A percentile compares a stretch with the other conserved stretches of the same genome.
These are phyloP conservation scores for Nipponia nippon DNA, from an alignment of 2,113 vertebrate genomes.

Conservation along the genomic window DNA sequence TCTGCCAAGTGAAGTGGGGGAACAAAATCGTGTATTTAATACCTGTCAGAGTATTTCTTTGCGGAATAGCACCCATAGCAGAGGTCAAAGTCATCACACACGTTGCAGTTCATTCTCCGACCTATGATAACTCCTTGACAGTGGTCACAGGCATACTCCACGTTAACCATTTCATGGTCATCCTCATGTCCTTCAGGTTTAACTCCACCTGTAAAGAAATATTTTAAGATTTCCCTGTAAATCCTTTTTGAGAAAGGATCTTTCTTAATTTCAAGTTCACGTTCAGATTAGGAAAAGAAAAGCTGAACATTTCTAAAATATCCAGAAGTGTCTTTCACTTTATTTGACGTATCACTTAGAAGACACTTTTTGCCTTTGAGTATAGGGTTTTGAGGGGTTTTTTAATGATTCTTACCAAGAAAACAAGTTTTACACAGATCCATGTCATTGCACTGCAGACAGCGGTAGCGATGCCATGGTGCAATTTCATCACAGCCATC, in stretches of 20 bases:
- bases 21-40: neutral
- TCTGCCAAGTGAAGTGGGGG: neutral
- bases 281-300: neutral
- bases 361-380: neutral
- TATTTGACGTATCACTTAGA: neutral
- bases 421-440: slow-evolving; percentile 98
- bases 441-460: slow-evolving; percentile 96
- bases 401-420: slow-evolving; percentile 77
- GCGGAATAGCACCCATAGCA: slow-evolving; percentile 95
- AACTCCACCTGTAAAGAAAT: slow-evolving; percentile 82
- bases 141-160: slow-evolving; percentile 95
- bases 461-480: slow-evolving; percentile 95
- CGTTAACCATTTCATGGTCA: slow-evolving; percentile 97
- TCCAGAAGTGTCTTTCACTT: neutral
- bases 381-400: neutral
- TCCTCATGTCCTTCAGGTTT: slow-evolving; percentile 96
- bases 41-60: slow-evolving; percentile 95
- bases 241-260: neutral
- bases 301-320: neutral
- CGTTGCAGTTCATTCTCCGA: slow-evolving; percentile 92
- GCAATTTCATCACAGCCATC: slow-evolving; percentile 95
- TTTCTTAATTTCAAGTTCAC: neutral
- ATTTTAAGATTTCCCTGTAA: neutral
- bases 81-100: slow-evolving; percentile 96
- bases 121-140: slow-evolving; percentile 97